Evolutionary conservation across 1,140 invertebrate genomes (phyloP), one percentile per base, ranked within the genome.

Genomic region (Papilio machaon): DNA sequence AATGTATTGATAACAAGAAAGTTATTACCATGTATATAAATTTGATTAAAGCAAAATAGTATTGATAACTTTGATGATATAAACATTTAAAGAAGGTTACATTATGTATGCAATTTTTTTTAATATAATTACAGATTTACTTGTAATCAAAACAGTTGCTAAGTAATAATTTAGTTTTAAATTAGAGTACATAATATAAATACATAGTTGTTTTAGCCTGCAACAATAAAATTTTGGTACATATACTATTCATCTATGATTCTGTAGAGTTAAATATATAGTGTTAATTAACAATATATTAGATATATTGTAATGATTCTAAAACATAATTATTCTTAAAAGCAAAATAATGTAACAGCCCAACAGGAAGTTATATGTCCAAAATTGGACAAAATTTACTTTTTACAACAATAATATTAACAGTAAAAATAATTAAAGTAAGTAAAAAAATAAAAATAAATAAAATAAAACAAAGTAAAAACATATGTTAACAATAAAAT

Each of bases 351-450:
- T 52, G 10, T 35, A 70, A 70, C 64, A 70, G 64, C 23, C 23
- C 64, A 70, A 70, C 64, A 70, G 64, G 23, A 35, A 60, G 2
- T 23, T 19, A 60, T 23, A 70, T 17, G 64, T 70, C 64, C 60
- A 35, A 38, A 3, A 2, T 70, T 70, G 30, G 30, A 70, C 64
- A 70, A 70, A 35, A 15, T 70, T 70, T 11, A 13, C 1, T 17
- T 70, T 17, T 13, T 70, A 35, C 23, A 70, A 70, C 30, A 70
- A 70, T 70, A 70, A 35, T 70, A 35, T 35, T 70, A 70, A 70
- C 60, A 15, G 35, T 70, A 15, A 35, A 67, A 70, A 70, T 70
- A 70, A 70, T 70, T 70, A n/a, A n/a, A n/a, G n/a, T n/a, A n/a
- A n/a, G n/a, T n/a, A n/a, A n/a, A n/a, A n/a, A n/a, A n/a, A n/a